Conservation (phyloP, 1,140 invertebrate species). For the Drosophila teissieri region DNA sequence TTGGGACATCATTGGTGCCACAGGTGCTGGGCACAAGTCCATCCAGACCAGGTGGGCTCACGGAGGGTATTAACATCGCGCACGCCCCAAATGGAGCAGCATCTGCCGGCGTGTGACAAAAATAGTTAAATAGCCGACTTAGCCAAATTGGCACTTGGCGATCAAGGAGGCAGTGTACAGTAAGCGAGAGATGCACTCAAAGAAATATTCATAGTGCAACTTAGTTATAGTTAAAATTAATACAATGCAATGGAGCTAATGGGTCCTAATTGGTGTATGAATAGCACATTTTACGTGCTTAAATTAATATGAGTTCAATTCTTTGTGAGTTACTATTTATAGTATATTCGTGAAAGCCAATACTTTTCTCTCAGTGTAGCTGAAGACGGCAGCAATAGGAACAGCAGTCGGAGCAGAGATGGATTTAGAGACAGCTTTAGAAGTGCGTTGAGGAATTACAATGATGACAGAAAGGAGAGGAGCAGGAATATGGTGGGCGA, state of each 20-base stretch:
- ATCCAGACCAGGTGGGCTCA: conserved; percentile 2
- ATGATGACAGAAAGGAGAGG: conserved; percentile 45
- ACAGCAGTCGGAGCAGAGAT: conserved; percentile 19
- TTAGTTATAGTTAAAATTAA: not conserved
- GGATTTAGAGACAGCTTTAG: conserved; percentile 21
- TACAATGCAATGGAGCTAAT: not conserved
- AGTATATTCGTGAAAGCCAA: not conserved
- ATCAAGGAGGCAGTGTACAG: conserved; percentile 6
- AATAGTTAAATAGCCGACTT: conserved; percentile 78
- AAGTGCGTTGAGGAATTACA: conserved; percentile 73
- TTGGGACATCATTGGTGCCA: conserved; percentile 5
- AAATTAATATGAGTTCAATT: no score
- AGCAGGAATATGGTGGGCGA: not conserved
- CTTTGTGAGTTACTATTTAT: no score
- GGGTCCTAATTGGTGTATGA: no score
- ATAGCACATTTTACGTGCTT: no score
- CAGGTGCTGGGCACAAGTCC: conserved; percentile 20
- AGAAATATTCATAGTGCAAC: not conserved
- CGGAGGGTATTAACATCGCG: conserved; percentile 1
- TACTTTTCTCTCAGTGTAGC: conserved; percentile 1
- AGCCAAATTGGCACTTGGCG: conserved; percentile 69
- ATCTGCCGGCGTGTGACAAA: conserved; percentile 53
- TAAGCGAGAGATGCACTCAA: conserved; percentile 2
- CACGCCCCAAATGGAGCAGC: conserved; percentile 59
- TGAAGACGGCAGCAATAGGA: conserved; percentile 22